Percentiles rank a stretch among this genome's conserved stretches.
These are phyloP conservation scores for Hormiphora californensis DNA, from an alignment of 37 sponge, comb jelly and placozoan species.

Conservation along the genomic window DNA sequence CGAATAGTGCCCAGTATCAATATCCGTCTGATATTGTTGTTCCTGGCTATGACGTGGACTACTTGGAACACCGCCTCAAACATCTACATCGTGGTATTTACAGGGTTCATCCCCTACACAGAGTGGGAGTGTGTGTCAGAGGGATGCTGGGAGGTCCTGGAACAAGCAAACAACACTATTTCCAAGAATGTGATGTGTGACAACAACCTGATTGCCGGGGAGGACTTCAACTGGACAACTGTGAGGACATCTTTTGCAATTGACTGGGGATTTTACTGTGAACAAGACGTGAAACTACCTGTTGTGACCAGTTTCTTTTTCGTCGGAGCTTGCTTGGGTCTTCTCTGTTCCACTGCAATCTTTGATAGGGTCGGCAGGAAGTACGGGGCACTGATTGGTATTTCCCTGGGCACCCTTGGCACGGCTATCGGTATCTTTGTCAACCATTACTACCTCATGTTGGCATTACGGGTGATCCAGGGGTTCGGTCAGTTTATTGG, in stretches of 20 bases:
- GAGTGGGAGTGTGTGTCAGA: conserved; percentile 15
- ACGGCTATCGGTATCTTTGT: not conserved
- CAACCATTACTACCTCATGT: not conserved
- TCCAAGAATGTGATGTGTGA: not conserved
- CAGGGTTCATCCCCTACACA: conserved; percentile 38
- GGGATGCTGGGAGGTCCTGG: not conserved
- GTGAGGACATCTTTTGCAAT: not conserved
- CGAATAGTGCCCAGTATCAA: not conserved
- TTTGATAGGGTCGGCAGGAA: conserved; percentile 28
- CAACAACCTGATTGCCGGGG: not conserved
- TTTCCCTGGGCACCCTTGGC: not conserved
- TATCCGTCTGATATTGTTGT: not conserved
- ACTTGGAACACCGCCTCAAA: not conserved
- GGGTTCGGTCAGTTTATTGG: conserved; percentile 51
- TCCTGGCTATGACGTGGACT: not conserved
- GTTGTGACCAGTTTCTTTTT: conserved; percentile 39
- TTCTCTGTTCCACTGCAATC: conserved; percentile 35
- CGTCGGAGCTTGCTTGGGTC: conserved; percentile 26
- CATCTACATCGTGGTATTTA: conserved; percentile 16
- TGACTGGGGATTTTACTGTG: conserved; percentile 49
- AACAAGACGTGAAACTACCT: not conserved
- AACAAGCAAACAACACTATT: not conserved
- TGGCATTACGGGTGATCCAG: conserved; percentile 30
- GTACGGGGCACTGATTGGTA: not conserved
- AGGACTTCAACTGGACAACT: conserved; percentile 27